Base-by-base conservation (phyloP, 2,113 vertebrate genomes). In the Actinemys pallida region DNA sequence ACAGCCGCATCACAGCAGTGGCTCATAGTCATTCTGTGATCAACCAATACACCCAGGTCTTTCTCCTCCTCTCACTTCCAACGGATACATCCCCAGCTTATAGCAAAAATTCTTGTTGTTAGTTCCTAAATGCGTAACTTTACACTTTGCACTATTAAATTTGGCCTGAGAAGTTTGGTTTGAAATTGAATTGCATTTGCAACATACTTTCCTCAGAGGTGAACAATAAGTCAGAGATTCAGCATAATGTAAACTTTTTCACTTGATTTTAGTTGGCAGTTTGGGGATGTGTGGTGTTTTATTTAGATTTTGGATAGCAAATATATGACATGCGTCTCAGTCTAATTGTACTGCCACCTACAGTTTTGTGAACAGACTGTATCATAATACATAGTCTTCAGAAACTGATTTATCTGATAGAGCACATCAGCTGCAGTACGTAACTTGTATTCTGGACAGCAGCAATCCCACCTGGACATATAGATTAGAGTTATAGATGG, bases 121-220 rank as follows among this genome's bases (percentile, higher is more conserved):
- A 59, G 5, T 59, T 29, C 57, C 57, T 31, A 59, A 59, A 31
- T 69, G 35, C 4, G 9, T 20, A 35, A n/a, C 35, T n/a, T 25
- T 59, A 5, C 10, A 25, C 25, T 59, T n/a, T 69, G 65, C 31
- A 20, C 65, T 20, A n/a, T 69, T 69, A 69, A 69, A 69, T 69
- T 19, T 69, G 84, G 90, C 87, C 47, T 87, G 59, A 86, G 85
- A 93, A 93, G 62, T 54, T n/a, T 83, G 86, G 93, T 80, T 93
- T 79, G 0, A 17, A 2, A 27, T 87, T 87, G 42, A 35, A 84
- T 82, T 69, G 90, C 86, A 39, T 76, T 96, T 93, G 85, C 90
- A 90, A 81, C n/a, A 49, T 96, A 86, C 29, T 39, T 92, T 95
- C 79, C 89, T 92, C 87, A 89, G 87, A 95, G 93, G 78, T 84